Base-by-base conservation (phyloP, 2,888 invertebrate genomes). In the Liposcelis brunnea region DNA sequence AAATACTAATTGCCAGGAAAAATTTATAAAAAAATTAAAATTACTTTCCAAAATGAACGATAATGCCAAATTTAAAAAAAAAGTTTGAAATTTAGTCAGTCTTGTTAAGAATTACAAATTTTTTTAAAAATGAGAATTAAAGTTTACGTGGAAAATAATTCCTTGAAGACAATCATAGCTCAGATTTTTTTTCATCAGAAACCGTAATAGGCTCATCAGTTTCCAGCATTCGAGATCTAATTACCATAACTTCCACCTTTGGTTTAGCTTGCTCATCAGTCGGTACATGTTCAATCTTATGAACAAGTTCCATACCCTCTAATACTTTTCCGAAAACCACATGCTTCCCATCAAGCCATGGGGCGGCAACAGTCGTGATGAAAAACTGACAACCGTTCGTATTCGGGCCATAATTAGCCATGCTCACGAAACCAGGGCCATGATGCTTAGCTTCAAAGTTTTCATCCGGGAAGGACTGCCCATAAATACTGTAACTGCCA, bases 401-500 rank as follows among this genome's bases (percentile, higher is more conserved):
- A 11, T 40, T 40, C 7, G 40, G 40, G 5, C 40, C 40, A 7
- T 16, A 40, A 40, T 40, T 40, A 8, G 40, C 40, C 40, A 40
- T 40, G 15, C 19, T 19, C 40, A 40, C 40, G 18, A 40, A 18
- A 5, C 40, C 40, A 12, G 40, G 40, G 6, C 40, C 40, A 5
- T 6, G 7, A 18, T 40, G 40, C 19, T 40, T 40, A 18, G 18
- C 7, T 16, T 19, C 19, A 18, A 40, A 40, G 19, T 40, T 40
- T 19, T 40, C 40, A 40, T 40, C 40, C 19, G 16, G 19, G 40
- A 40, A 40, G 6, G 15, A 4, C 6, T 40, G 6, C 7, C 40
- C 40, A 18, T 40, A 40, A 21, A 40, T 40, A 11, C 40, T 40
- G 40, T 79, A 73, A 0, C 83, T 77, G 1, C 93, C 93, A 2